Evolutionary conservation across 2,797 vertebrate species (phyloP).

Genomic region (Enteromius trimaculatus): DNA sequence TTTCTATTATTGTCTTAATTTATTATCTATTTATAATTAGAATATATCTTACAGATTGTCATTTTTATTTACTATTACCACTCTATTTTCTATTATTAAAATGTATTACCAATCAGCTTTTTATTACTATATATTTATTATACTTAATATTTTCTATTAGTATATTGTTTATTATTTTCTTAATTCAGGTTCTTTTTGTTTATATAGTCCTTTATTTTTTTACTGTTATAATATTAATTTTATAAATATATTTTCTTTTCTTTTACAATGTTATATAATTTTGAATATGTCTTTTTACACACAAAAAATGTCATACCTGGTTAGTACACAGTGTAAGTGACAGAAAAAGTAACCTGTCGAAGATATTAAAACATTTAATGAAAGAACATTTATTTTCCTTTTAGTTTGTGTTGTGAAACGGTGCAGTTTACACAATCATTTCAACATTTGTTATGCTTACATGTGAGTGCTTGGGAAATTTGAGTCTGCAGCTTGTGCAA

Average conservation of each 20-base stretch:
- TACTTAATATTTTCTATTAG: background rate
- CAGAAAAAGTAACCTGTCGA: background rate
- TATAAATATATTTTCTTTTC: background rate
- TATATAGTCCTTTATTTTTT: no score
- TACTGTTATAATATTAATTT: no score
- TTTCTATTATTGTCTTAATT: background rate
- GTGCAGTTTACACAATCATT: background rate
- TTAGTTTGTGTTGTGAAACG: background rate
- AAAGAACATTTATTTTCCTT: background rate
- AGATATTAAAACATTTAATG: background rate
- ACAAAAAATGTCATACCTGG: background rate
- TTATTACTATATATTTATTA: background rate
- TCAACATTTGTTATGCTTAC: constrained; percentile 18
- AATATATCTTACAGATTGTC: background rate
- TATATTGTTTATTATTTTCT: background rate
- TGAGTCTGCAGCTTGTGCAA: constrained; percentile 36
- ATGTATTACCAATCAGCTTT: no score
- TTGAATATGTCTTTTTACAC: no score
- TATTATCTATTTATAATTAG: background rate
- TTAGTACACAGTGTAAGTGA: background rate
- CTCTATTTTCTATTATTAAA: background rate
- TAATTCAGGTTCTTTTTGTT: background rate
- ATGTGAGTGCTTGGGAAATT: constrained; percentile 13
- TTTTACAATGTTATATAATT: background rate
- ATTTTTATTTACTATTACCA: background rate